Conservation (phyloP, 2,888 invertebrate genomes). For the Cerastis leucographa region DNA sequence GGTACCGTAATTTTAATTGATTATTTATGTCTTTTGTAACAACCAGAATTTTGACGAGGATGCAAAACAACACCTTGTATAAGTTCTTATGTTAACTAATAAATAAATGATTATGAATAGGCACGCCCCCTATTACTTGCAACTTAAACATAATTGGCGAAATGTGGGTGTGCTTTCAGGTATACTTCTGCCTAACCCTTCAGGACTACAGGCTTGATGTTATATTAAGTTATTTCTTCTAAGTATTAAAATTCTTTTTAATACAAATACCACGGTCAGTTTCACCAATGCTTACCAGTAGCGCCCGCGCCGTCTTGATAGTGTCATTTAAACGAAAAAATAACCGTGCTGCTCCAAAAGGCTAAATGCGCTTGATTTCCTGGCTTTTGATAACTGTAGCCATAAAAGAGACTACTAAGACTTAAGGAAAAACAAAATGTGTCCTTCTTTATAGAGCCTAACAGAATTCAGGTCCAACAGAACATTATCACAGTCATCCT, state of each 20-base stretch:
- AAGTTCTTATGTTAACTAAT: too few species aligned
- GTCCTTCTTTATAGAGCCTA: neutral
- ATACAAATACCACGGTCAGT: neutral
- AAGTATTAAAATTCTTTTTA: neutral
- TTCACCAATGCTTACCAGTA: neutral
- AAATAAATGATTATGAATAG: neutral
- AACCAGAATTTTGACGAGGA: too few species aligned
- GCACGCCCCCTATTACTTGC: neutral
- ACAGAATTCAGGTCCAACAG: neutral
- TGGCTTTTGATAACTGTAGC: neutral
- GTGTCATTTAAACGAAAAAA: neutral
- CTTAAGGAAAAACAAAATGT: neutral
- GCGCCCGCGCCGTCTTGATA: neutral
- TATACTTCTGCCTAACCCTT: neutral
- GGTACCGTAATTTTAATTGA: too few species aligned
- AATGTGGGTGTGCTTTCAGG: neutral
- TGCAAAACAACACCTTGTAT: too few species aligned
- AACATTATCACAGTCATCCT: constrained; percentile 20
- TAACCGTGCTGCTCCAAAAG: neutral
- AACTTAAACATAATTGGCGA: neutral
- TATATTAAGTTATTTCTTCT: neutral
- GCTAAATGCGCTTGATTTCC: neutral
- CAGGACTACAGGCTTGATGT: neutral
- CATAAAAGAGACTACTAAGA: too few species aligned
- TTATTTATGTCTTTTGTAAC: too few species aligned